Conservation (phyloP, 2,888 invertebrate species). For the Parelbella ahira region DNA sequence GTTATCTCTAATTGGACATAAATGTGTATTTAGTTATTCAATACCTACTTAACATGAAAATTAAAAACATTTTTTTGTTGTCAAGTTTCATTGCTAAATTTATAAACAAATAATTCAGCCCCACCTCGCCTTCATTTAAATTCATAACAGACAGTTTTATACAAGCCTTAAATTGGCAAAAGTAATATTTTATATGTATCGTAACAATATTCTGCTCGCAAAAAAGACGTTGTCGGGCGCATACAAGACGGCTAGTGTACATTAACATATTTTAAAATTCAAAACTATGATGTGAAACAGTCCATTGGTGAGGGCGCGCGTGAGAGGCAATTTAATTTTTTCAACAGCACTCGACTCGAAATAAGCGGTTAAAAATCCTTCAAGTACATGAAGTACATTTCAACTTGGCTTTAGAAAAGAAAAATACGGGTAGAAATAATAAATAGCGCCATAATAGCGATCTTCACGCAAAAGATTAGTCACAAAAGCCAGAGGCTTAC, state of each 20-base stretch:
- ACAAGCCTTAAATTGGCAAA: slow-evolving; percentile 13
- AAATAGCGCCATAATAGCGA: slow-evolving; percentile 77
- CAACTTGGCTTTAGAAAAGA: slow-evolving; percentile 65
- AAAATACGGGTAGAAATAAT: slow-evolving; percentile 71
- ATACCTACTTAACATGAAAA: too few relatives aligned
- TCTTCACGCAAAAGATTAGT: slow-evolving; percentile 79
- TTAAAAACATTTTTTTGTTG: too few relatives aligned
- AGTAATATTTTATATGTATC: slow-evolving; percentile 21
- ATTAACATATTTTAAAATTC: slow-evolving; percentile 68
- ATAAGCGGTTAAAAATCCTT: slow-evolving; percentile 47
- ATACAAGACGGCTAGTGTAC: slow-evolving; percentile 41
- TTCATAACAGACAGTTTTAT: slow-evolving; percentile 12
- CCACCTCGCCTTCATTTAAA: not conserved
- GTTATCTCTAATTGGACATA: too few relatives aligned
- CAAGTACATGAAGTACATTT: slow-evolving; percentile 57
- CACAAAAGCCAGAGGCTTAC: slow-evolving; percentile 75
- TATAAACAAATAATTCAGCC: not conserved
- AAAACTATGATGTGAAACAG: slow-evolving; percentile 63
- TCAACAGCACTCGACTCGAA: slow-evolving; percentile 47
- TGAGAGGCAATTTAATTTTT: slow-evolving; percentile 63
- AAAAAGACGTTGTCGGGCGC: slow-evolving; percentile 31
- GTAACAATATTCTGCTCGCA: slow-evolving; percentile 12
- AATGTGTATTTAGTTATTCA: too few relatives aligned
- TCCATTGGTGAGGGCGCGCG: slow-evolving; percentile 55
- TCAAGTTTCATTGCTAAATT: too few relatives aligned